These are phyloP conservation scores for Pilophorus perplexus DNA, from an alignment of 2,888 invertebrate species.

Conservation along the genomic window DNA sequence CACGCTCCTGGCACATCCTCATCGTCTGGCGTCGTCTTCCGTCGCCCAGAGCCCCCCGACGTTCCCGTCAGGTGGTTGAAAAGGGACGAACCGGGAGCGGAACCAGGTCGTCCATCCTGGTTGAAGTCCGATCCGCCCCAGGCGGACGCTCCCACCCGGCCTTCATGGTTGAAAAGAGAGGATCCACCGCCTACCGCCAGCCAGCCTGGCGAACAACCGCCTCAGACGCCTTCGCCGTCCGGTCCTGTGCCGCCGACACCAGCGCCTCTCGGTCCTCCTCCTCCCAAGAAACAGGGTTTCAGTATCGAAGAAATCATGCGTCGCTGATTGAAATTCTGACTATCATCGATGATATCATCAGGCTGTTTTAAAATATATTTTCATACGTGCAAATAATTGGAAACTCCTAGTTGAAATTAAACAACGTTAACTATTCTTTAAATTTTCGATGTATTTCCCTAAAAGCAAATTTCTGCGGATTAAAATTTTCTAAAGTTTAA, in stretches of 20 bases:
- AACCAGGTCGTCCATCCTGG: too few species aligned
- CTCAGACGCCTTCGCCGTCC: slow-evolving; percentile 45
- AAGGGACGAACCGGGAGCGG: slow-evolving; percentile 3
- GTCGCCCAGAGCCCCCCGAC: slow-evolving; percentile 48
- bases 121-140: too few species aligned
- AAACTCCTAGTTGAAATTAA: not conserved
- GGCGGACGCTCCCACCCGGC: slow-evolving; percentile 48
- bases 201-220: slow-evolving; percentile 26
- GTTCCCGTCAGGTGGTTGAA: slow-evolving; percentile 45
- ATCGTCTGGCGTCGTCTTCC: slow-evolving; percentile 59
- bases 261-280: slow-evolving; percentile 61
- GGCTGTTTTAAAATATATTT: not conserved
- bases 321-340: slow-evolving; percentile 55
- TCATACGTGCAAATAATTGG: not conserved
- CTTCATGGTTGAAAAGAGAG: slow-evolving; percentile 23
- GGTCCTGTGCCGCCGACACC: slow-evolving; percentile 52
- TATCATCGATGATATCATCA: not conserved
- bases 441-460: not conserved
- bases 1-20: slow-evolving; percentile 57
- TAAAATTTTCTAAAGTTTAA: too few species aligned
- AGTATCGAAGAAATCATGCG: slow-evolving; percentile 90
- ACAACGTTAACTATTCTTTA: too few species aligned
- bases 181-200: slow-evolving; percentile 16
- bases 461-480: not conserved
- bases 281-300: slow-evolving; percentile 73